Base-by-base conservation (phyloP, 2,888 invertebrate genomes). In the Ichneumoninae sp. region DNA sequence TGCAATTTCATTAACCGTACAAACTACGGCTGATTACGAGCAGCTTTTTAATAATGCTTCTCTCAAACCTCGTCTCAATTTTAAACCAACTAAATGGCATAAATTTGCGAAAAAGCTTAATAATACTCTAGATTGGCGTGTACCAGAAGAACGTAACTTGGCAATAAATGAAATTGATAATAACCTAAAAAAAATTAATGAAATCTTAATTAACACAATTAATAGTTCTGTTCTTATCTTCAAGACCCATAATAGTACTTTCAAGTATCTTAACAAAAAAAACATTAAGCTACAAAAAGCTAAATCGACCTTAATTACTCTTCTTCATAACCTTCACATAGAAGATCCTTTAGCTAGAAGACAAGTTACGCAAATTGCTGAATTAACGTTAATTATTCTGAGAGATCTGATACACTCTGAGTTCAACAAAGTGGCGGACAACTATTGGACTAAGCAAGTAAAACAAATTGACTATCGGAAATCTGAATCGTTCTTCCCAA, bases 401-500 rank as follows among this genome's bases (percentile, higher is more conserved):
- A 47, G 47, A 4, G 5, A 47, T 0, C 0, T 13, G 13, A 47
- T 47, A 4, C 47, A 47, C 6, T 47, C 10, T 8, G 69, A 69
- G 33, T 50, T 69, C 19, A 16, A 69, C n/a, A 22, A n/a, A 50
- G 10, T 52, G 0, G 13, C 52, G 0, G 69, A 52, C 5, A 69
- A 47, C 47, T 69, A 26, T 3, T 69, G 50, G 69, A 69, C 6
- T 0, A n/a, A 22, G 1, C 50, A 69, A 50, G n/a, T 69, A 0
- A 76, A 60, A 40, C 33, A 71, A 50, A 83, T 85, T 6, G 66
- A 85, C n/a, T 40, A 77, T 19, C 66, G 54, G 13, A 62, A 85
- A 10, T 13, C 77, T 1, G 62, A 82, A 8, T 54, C 57, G 10
- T 86, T 86, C 26, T 81, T 83, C 40, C 81, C 79, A 22, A 78